Conservation (phyloP, 2,888 invertebrate genomes). For the Keiferia lycopersicella region DNA sequence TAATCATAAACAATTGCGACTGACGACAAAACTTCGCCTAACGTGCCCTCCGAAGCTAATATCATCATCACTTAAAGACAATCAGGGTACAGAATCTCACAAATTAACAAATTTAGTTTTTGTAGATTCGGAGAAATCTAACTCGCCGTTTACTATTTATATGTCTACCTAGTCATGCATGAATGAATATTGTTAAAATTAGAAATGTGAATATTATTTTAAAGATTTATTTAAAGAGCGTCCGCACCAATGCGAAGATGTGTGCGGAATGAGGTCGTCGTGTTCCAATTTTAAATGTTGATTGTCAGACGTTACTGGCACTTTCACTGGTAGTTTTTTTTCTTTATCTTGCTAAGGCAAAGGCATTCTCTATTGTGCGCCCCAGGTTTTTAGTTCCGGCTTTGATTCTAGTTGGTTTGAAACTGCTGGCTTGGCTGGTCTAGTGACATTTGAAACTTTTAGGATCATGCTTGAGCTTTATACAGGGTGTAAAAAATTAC, state of each 20-base stretch:
- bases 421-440: not conserved
- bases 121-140: too few species aligned
- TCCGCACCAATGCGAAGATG: conserved; percentile 62
- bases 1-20: too few species aligned
- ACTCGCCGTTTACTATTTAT: not conserved
- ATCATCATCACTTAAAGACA: too few species aligned
- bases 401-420: conserved; percentile 32
- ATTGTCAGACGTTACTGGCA: conserved; percentile 59
- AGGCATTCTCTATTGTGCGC: conserved; percentile 19
- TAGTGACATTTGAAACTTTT: not conserved
- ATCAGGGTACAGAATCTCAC: too few species aligned
- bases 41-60: too few species aligned
- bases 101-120: too few species aligned
- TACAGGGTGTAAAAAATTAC: too few species aligned
- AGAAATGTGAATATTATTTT: conserved; percentile 24
- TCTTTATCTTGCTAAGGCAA: conserved; percentile 25
- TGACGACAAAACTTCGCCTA: too few species aligned
- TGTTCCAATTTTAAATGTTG: conserved; percentile 76
- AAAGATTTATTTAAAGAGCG: conserved; percentile 36
- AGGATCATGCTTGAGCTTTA: not conserved
- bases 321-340: conserved; percentile 57
- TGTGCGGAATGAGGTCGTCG: conserved; percentile 69
- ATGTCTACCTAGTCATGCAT: conserved; percentile 21
- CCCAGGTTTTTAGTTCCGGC: conserved; percentile 18
- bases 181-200: conserved; percentile 27